Evolutionary conservation across 2,797 vertebrate genomes (phyloP).

Genomic region (Syncerus caffer): DNA sequence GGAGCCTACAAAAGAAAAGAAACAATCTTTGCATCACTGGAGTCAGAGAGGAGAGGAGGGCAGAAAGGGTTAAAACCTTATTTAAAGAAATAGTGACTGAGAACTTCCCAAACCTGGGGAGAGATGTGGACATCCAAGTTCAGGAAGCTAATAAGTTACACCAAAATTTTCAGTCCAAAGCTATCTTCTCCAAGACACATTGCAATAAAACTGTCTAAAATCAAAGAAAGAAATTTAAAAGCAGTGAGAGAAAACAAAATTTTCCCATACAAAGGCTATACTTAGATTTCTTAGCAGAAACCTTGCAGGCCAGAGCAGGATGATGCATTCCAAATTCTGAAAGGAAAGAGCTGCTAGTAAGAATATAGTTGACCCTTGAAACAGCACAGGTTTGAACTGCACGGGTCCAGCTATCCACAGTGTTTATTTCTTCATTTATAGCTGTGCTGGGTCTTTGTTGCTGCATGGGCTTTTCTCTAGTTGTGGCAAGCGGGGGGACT

Average conservation of each 20-base stretch:
- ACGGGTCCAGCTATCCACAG: background rate
- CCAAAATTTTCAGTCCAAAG: background rate
- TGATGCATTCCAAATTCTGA: background rate
- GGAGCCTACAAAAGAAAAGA: background rate
- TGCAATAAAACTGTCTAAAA: background rate
- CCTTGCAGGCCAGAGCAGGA: background rate
- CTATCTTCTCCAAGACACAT: background rate
- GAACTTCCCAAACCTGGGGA: background rate
- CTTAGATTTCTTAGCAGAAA: background rate
- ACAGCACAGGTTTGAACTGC: background rate
- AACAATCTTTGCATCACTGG: background rate
- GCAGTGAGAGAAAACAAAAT: background rate
- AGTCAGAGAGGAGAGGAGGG: background rate
- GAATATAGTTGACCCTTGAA: background rate
- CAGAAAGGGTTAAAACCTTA: background rate
- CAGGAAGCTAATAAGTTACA: background rate
- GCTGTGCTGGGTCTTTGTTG: background rate
- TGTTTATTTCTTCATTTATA: background rate
- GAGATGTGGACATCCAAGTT: background rate
- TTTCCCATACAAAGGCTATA: background rate
- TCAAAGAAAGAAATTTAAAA: background rate
- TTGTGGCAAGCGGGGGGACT: background rate
- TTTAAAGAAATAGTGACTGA: background rate
- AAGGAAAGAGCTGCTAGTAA: background rate
- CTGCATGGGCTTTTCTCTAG: background rate